Conservation (phyloP, 2,113 vertebrate species). For the Odontesthes bonariensis region DNA sequence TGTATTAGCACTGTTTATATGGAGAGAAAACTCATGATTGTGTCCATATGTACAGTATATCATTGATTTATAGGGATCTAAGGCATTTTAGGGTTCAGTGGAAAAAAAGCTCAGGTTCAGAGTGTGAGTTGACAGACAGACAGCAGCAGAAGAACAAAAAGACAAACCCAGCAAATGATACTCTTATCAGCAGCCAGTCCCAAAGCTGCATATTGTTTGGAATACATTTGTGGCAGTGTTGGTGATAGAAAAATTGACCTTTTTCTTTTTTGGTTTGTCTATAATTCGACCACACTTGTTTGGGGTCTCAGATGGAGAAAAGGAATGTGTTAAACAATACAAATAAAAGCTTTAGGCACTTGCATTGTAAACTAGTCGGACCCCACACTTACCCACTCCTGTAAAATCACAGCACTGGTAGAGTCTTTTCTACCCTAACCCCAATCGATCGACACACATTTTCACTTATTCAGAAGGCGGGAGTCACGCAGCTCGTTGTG, state of each 20-base stretch:
- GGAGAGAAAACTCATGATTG: slow-evolving; percentile 70
- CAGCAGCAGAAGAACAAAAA: slow-evolving; percentile 20
- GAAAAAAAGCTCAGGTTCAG: slow-evolving; percentile 70
- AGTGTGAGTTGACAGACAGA: slow-evolving; percentile 32
- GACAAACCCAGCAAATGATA: slow-evolving; percentile 39
- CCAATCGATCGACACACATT: slow-evolving; percentile 20
- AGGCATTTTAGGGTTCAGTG: slow-evolving; percentile 59
- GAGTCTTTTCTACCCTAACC: slow-evolving; percentile 32
- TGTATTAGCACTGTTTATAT: slow-evolving; percentile 77
- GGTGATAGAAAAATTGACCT: slow-evolving; percentile 41
- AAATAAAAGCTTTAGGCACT: slow-evolving; percentile 75
- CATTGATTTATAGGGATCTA: slow-evolving; percentile 61
- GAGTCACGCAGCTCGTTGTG: slow-evolving; percentile 18
- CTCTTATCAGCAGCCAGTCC: slow-evolving; percentile 69
- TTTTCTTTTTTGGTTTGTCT: slow-evolving; percentile 49
- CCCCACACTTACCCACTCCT: slow-evolving; percentile 51
- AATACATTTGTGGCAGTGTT: slow-evolving; percentile 62
- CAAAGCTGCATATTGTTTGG: slow-evolving; percentile 68
- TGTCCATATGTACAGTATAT: slow-evolving; percentile 76
- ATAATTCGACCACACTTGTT: slow-evolving; percentile 64
- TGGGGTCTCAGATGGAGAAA: slow-evolving; percentile 55
- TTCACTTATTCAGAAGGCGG: slow-evolving; percentile 40
- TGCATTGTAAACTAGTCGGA: slow-evolving; percentile 69
- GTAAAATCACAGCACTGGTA: slow-evolving; percentile 65
- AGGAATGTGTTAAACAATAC: slow-evolving; percentile 48